These are phyloP conservation scores for Campoletis raptor DNA, from an alignment of 2,888 invertebrate genomes.

Conservation along the genomic window DNA sequence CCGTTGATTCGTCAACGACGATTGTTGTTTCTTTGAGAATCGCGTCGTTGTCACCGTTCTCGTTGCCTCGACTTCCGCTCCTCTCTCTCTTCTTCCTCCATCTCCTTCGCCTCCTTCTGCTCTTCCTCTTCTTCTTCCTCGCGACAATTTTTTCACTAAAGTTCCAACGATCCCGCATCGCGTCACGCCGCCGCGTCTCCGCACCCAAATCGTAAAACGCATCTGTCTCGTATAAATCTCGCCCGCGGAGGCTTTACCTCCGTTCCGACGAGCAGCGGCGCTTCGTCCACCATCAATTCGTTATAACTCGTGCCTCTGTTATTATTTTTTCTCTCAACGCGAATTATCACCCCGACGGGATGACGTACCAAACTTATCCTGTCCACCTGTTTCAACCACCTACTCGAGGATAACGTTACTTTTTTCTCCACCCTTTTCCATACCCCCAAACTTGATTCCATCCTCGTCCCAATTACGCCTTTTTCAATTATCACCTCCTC, in stretches of 20 bases:
- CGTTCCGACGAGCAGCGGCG: conserved; percentile 66
- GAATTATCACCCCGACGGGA: neutral
- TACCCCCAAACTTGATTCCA: neutral
- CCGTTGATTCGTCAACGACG: neutral
- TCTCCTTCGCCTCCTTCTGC: neutral
- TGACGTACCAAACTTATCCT: neutral
- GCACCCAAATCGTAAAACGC: conserved; percentile 81
- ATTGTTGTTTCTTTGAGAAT: neutral
- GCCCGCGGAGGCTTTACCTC: conserved; percentile 69
- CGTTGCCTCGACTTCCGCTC: neutral
- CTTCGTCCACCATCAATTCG: conserved; percentile 49
- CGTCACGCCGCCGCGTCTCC: conserved; percentile 84
- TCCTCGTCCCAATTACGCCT: neutral
- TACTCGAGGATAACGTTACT: neutral
- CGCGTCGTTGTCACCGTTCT: conserved; percentile 2
- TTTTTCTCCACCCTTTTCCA: neutral
- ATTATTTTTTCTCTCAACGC: neutral
- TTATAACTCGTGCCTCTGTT: conserved; percentile 33
- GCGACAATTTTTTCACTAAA: conserved; percentile 66
- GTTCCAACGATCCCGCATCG: conserved; percentile 84
- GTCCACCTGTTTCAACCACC: too few species aligned
- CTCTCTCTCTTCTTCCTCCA: conserved; percentile 3
- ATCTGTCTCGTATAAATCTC: conserved; percentile 81
- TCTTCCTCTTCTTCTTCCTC: conserved; percentile 76
- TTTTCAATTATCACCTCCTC: neutral